phyloP scores from a whole-genome alignment of 2,113 vertebrate genomes.

The Rhinichthys klamathensis region DNA sequence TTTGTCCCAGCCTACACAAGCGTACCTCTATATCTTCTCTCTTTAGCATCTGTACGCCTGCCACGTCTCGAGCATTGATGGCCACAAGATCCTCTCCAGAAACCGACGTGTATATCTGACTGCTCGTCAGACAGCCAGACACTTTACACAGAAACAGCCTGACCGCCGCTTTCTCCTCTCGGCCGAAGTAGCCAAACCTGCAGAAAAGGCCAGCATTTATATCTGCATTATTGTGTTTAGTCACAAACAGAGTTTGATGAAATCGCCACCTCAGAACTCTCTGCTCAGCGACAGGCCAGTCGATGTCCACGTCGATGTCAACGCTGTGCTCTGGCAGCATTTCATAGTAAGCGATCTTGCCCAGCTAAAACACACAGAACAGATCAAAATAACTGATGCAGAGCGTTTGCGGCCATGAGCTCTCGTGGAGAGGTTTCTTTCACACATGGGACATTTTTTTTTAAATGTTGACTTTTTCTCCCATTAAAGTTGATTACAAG shows the following conservation, averaged over 20 bases:
- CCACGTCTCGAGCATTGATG: slow-evolving; percentile 77
- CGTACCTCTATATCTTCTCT: slow-evolving; percentile 83
- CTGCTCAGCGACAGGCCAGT: slow-evolving; percentile 96
- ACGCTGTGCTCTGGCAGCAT: slow-evolving; percentile 92
- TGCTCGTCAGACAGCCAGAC: slow-evolving; percentile 87
- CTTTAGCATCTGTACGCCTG: slow-evolving; percentile 80
- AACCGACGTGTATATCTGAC: slow-evolving; percentile 79
- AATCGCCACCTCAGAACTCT: slow-evolving; percentile 84
- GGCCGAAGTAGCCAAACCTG: slow-evolving; percentile 93
- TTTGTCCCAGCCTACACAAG: not conserved
- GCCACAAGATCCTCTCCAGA: slow-evolving; percentile 84
- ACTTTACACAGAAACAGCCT: slow-evolving; percentile 85
- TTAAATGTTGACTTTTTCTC: too few relatives aligned
- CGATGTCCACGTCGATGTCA: slow-evolving; percentile 95
- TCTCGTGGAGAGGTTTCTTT: too few relatives aligned
- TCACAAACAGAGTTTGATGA: not conserved
- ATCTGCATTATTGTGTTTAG: not conserved
- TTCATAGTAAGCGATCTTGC: slow-evolving; percentile 89
- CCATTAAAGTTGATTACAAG: too few relatives aligned
- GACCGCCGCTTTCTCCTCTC: slow-evolving; percentile 77
- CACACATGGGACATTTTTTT: too few relatives aligned
- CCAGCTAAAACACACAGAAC: slow-evolving; percentile 72
- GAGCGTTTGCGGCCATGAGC: too few relatives aligned
- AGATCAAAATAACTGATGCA: too few relatives aligned
- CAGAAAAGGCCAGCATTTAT: slow-evolving; percentile 22